A percentile compares a stretch with the other conserved stretches of the same genome.
phyloP scores from a whole-genome alignment of 2,113 vertebrate genomes.

The Sinocyclocheilus anophthalmus region DNA sequence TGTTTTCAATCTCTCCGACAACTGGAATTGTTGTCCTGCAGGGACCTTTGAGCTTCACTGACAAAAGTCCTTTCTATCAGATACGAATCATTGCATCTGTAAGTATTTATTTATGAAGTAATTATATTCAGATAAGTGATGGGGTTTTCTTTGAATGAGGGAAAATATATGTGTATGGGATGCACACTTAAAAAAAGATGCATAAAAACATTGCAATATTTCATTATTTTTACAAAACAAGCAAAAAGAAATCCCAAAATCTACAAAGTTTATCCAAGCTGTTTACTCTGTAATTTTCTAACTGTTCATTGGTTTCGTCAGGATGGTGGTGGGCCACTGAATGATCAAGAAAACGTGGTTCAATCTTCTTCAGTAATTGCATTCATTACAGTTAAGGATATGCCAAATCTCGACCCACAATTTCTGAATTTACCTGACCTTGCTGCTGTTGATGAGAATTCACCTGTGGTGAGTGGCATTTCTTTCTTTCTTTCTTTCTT shows the following conservation, averaged over 20 bases:
- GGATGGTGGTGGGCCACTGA: slow-evolving; percentile 72
- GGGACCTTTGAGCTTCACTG: slow-evolving; percentile 73
- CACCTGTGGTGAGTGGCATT: slow-evolving; percentile 57
- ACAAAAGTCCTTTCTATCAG: slow-evolving; percentile 79
- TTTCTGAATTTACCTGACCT: slow-evolving; percentile 76
- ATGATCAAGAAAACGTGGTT: fast-evolving
- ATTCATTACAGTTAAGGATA: slow-evolving; percentile 77
- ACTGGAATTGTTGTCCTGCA: slow-evolving; percentile 72
- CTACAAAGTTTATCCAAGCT: background rate
- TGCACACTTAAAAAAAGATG: background rate
- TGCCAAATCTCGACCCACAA: slow-evolving; percentile 78
- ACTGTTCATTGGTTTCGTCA: slow-evolving; percentile 53
- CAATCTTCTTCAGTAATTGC: slow-evolving; percentile 63
- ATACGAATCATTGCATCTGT: slow-evolving; percentile 73
- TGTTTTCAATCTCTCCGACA: slow-evolving; percentile 68
- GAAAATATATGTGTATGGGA: background rate
- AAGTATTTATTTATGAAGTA: slow-evolving; percentile 58
- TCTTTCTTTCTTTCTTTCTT: too few relatives aligned
- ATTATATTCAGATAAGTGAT: background rate
- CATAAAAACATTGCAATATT: background rate
- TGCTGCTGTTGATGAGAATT: slow-evolving; percentile 69
- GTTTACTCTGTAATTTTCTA: background rate
- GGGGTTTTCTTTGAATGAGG: background rate
- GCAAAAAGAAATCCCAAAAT: background rate
- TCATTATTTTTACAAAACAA: background rate